Evolutionary conservation across 2,113 vertebrate species (phyloP).

Genomic region (Mastomys coucha): DNA sequence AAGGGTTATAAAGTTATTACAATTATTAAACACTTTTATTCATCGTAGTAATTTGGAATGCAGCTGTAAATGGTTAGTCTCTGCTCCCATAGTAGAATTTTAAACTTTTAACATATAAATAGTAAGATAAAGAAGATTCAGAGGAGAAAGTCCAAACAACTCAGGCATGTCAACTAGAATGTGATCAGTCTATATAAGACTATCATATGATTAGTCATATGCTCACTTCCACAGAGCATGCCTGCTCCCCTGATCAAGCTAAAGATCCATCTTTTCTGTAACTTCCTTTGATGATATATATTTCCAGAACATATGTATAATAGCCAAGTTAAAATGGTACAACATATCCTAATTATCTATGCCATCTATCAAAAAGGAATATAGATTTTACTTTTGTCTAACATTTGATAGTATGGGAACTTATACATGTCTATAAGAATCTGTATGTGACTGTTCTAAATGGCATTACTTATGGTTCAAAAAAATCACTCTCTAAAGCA

Average conservation of each 20-base stretch:
- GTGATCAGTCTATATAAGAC: not conserved
- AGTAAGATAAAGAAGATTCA: not conserved
- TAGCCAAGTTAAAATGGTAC: not conserved
- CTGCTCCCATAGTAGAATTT: conserved; percentile 62
- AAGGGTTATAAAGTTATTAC: conserved; percentile 82
- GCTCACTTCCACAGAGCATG: not conserved
- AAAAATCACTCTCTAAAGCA: not conserved
- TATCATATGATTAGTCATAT: too few relatives aligned
- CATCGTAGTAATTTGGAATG: conserved; percentile 76
- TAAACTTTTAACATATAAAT: conserved; percentile 35
- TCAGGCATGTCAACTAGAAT: not conserved
- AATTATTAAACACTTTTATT: conserved; percentile 82
- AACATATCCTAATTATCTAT: not conserved
- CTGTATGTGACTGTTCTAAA: not conserved
- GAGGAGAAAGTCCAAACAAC: conserved; percentile 48
- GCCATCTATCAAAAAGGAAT: not conserved
- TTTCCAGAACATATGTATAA: not conserved
- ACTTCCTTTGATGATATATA: conserved; percentile 21
- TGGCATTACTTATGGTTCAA: not conserved
- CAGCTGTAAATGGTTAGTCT: conserved; percentile 68
- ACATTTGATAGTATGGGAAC: not conserved
- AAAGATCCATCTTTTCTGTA: not conserved
- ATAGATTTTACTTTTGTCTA: conserved; percentile 4
- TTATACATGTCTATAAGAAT: not conserved
- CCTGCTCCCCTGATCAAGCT: not conserved